Evolutionary conservation across 2,888 invertebrate species (phyloP), one percentile per base, ranked within the genome.

Genomic region (Oscheius sp.): DNA sequence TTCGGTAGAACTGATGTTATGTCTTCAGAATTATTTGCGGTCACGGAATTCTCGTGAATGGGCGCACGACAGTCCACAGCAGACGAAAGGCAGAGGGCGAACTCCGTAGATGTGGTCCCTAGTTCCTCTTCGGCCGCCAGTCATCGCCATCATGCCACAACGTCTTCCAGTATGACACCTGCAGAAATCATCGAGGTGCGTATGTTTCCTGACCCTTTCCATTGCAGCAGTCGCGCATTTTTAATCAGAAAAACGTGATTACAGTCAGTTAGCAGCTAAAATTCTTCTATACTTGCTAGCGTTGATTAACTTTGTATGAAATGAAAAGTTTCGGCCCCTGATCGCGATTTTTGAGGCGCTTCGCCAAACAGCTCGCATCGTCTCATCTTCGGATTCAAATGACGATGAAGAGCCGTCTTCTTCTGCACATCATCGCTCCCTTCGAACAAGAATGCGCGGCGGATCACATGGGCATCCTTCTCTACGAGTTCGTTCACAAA

Each of bases 1-100:
- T 21, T 21, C 2, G 13, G 32, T 21, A 29, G 2, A 21, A 9
- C 21, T 13, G 7, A 42, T 42, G 3, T 42, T 42, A 3, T 1
- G n/a, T 13, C 33, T 60, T 33, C 32, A 35, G 59, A 32, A 33
- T 60, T 60, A 1, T 68, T 55, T 68, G 53, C 11, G 1, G 42
- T 11, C 53, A 55, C 68, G 53, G 68, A 33, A 33, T 68, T 68
- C 55, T 68, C 37, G 32, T 74, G 65, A 55, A 84, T 84, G 84
- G 84, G 84, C 57, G 84, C 79, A 59, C 81, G 84, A 71, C 84
- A 84, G 70, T 84, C 84, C 58, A 75, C 80, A 66, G 60, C 76
- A 35, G 84, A 84, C 58, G 82, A 84, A 35, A 74, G 84, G 70
- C 82, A 79, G 55, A 70, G 84, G 65, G 79, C 81, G 53, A 83